phyloP scores from a whole-genome alignment of 2,888 invertebrate genomes.

The Lochmaea crataegi region DNA sequence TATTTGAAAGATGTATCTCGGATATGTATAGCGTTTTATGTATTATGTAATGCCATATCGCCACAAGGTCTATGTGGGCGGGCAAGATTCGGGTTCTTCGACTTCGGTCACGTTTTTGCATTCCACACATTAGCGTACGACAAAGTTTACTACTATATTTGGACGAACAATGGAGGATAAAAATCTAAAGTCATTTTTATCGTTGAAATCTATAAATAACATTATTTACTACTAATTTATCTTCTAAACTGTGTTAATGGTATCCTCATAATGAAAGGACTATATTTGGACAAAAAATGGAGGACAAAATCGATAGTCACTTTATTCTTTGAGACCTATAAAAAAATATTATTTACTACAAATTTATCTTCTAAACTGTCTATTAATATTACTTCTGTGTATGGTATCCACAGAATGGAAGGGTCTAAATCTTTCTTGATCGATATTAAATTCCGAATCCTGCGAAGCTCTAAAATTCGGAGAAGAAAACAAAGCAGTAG shows the following conservation, averaged over 20 bases:
- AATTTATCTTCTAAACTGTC: neutral
- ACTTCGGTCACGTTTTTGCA: slow-evolving; percentile 16
- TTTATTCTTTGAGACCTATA: no score
- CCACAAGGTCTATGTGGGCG: slow-evolving; percentile 29
- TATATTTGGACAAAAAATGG: no score
- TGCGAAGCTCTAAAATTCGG: neutral
- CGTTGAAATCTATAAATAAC: no score
- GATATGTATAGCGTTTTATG: slow-evolving; percentile 5
- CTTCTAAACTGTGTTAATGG: no score
- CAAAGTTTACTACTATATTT: neutral
- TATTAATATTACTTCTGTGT: neutral
- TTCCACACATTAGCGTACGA: neutral
- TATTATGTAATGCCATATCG: slow-evolving; percentile 13
- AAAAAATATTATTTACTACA: neutral
- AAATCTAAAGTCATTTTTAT: no score
- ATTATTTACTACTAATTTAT: no score
- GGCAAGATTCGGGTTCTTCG: slow-evolving; percentile 19
- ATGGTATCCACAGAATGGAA: neutral
- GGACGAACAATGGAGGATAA: no score
- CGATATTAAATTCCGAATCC: neutral
- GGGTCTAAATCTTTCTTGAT: neutral
- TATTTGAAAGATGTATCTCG: slow-evolving; percentile 24
- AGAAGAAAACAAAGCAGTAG: neutral
- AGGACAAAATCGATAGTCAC: no score
- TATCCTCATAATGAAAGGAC: no score